A percentile compares a stretch with the other conserved stretches of the same genome.
Evolutionary conservation across 2,113 vertebrate genomes (phyloP).

Genomic region (Albula goreensis): DNA sequence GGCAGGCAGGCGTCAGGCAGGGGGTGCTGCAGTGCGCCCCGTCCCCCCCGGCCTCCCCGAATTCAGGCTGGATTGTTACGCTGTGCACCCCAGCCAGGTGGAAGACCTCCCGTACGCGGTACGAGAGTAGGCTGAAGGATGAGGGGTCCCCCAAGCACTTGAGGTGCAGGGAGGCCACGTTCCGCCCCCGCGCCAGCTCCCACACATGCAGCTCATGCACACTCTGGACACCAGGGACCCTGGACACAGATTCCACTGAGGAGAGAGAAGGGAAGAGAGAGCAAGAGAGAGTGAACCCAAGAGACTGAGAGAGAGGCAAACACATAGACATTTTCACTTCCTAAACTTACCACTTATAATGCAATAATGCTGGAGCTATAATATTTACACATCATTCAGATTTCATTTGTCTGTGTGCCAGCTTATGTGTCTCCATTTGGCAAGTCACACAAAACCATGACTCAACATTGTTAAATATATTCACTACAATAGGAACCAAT

Average conservation of each 20-base stretch:
- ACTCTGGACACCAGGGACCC: conserved; percentile 64
- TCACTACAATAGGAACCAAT: too few species aligned
- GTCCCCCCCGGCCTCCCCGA: conserved; percentile 48
- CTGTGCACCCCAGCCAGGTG: conserved; percentile 73
- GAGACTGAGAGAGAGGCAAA: not conserved
- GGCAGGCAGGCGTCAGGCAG: conserved; percentile 69
- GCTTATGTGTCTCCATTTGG: too few species aligned
- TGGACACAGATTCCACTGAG: conserved; percentile 66
- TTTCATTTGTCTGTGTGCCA: too few species aligned
- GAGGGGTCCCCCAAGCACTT: conserved; percentile 57
- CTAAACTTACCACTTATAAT: too few species aligned
- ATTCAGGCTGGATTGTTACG: conserved; percentile 79
- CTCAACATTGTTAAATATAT: too few species aligned
- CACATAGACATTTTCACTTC: too few species aligned
- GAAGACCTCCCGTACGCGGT: conserved; percentile 71
- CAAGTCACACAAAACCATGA: too few species aligned
- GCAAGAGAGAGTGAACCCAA: not conserved
- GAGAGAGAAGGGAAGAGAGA: not conserved
- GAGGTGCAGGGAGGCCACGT: conserved; percentile 78
- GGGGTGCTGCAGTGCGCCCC: conserved; percentile 59
- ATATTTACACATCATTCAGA: too few species aligned
- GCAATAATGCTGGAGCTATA: too few species aligned
- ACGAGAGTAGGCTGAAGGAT: conserved; percentile 54
- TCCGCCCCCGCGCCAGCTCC: conserved; percentile 74
- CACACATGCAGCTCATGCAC: conserved; percentile 80